A percentile compares a stretch with the other conserved stretches of the same genome.
These are phyloP conservation scores for Ceyx cyanopectus DNA, from an alignment of 2,113 vertebrate species.

Conservation along the genomic window DNA sequence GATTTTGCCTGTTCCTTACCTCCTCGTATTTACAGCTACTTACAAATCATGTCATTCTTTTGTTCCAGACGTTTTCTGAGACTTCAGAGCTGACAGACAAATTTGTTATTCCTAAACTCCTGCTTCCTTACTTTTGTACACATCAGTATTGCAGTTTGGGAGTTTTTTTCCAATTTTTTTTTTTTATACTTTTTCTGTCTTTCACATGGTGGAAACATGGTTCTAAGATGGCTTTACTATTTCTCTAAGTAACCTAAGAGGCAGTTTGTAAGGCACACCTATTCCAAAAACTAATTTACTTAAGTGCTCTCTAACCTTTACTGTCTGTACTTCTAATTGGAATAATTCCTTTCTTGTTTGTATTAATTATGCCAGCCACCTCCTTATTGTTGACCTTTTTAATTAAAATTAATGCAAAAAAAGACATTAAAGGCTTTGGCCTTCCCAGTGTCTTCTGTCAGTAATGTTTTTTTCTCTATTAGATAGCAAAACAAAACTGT, in stretches of 20 bases:
- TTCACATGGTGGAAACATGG: neutral
- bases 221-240: neutral
- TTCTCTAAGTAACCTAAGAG: neutral
- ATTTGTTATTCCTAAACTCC: neutral
- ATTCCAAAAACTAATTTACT: conserved; percentile 46
- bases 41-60: neutral
- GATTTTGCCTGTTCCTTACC: neutral
- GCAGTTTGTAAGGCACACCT: neutral
- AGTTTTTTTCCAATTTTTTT: neutral
- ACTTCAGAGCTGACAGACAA: neutral
- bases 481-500: neutral
- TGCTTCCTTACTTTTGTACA: neutral
- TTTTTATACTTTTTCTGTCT: neutral
- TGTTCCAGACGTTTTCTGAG: neutral
- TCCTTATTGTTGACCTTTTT: conserved; percentile 28
- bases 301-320: conserved; percentile 28
- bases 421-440: neutral
- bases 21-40: neutral
- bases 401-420: conserved; percentile 35
- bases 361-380: conserved; percentile 15
- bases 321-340: conserved; percentile 14
- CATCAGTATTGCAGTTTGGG: neutral
- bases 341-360: neutral
- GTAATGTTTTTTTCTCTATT: neutral
- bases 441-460: neutral